Evolutionary conservation across 1,140 invertebrate species (phyloP), one percentile per base, ranked within the genome.

Genomic region (Augochlora pura): DNA sequence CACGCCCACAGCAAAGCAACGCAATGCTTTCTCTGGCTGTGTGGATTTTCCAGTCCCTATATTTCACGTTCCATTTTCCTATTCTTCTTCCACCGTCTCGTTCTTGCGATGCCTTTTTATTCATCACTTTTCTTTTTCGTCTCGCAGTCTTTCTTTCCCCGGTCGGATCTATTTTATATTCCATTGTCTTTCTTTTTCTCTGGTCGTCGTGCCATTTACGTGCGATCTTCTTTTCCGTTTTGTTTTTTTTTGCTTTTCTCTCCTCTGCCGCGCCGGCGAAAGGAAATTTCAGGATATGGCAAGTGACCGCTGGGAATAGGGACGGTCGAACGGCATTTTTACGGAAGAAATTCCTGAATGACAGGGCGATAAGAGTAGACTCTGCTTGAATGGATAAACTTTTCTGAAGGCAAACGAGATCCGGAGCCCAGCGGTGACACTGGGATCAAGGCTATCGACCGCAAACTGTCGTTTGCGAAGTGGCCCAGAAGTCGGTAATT

Each of bases 381-480:
- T 39, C 38, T 21, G 8, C 18, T 69, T 16, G 42, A 77, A 77
- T 69, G 54, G 65, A 8, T n/a, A 9, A 60, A 62, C 16, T 38
- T 27, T 16, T 1, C 5, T 21, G 12, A 38, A 62, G 10, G 42
- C 27, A 64, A 42, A 18, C 16, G 12, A 75, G 25, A 10, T 25
- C 16, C 21, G 3, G 10, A 14, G 5, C 12, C 21, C 1, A 64
- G 12, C 38, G 18, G 2, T 8, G 62, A 46, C 16, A n/a, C 0
- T 38, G 21, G 49, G 59, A 42, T n/a, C 27, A 38, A 38, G 60
- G 70, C 49, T 77, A 42, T 64, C 42, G 60, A 16, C 70, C 42
- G 59, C 1, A 5, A 25, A 2, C 27, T 25, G 46, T 68, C 4
- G 32, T 32, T 32, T 32, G 32, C 32, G 4, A 32, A 32, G 32